Base-by-base conservation (phyloP, 2,797 vertebrate species). In the Thripadectes ignobilis region DNA sequence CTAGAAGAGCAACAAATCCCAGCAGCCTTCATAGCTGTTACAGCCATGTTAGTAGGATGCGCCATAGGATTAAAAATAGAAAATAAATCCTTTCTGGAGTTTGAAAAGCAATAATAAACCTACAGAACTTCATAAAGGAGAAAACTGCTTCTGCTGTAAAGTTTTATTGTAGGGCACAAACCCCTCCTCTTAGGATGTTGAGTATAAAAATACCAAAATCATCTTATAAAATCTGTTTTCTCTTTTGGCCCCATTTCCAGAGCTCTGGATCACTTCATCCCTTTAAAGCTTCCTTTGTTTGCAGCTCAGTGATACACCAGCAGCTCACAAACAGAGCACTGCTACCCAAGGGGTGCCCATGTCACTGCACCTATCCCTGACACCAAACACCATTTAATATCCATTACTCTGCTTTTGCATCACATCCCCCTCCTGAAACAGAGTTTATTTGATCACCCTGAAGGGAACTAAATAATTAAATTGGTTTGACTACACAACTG, bases 41-140 rank as follows among this genome's bases (percentile, higher is more conserved):
- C 0, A 0, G 15, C 21, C 49, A 26, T 2, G 7, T 27, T 54
- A 46, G 43, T 11, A 62, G 66, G 66, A 61, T 65, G 58, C 1
- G 8, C 23, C 39, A 27, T 5, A 46, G 9, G 17, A 24, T 39
- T 85, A 66, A 66, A 93, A 89, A 54, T 6, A 59, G 59, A 66
- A 92, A 57, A 7, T 7, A 87, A 81, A 84, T n/a, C 22, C 16
- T 79, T 67, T n/a, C 39, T 18, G 11, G 39, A 16, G 10, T 51
- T 95, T 79, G n/a, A 87, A 81, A 81, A 80, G 46, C 19, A 93
- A 48, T 34, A 77, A 86, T 9, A 48, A 92, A 85, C 63, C 36
- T 62, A 66, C 4, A 80, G 59, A 76, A 85, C 48, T 84, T 87
- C 39, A 82, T 87, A 82, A 89, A 89, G 74, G n/a, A 89, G 34